Evolutionary conservation across 2,888 invertebrate species (phyloP).

Genomic region (Oasisia sp.): DNA sequence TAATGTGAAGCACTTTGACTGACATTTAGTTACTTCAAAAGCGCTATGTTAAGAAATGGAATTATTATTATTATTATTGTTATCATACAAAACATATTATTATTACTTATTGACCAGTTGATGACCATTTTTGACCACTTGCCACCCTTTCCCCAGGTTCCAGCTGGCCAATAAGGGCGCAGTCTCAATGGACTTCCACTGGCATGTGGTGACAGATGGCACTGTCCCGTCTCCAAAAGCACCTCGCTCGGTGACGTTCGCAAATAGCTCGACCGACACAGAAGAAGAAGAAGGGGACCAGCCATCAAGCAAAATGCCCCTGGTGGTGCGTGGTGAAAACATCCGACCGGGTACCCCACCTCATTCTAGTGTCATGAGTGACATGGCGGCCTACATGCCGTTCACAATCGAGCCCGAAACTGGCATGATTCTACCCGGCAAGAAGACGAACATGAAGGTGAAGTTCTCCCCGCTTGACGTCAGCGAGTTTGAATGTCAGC

Average conservation of each 20-base stretch:
- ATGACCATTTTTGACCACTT: neutral
- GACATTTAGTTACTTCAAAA: too few relatives aligned
- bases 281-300: conserved; percentile 42
- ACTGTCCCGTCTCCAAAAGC: conserved; percentile 40
- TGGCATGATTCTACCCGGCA: conserved; percentile 60
- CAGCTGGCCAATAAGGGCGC: conserved; percentile 58
- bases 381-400: conserved; percentile 56
- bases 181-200: conserved; percentile 61
- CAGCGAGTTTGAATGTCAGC: conserved; percentile 61
- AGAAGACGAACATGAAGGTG: conserved; percentile 54
- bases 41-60: too few relatives aligned
- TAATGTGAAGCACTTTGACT: too few relatives aligned
- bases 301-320: conserved; percentile 34
- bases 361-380: conserved; percentile 47
- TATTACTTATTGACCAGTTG: neutral
- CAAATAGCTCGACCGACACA: conserved; percentile 41
- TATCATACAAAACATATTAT: too few relatives aligned
- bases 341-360: conserved; percentile 42
- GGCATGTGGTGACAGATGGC: conserved; percentile 63
- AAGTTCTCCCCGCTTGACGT: conserved; percentile 64
- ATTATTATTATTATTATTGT: too few relatives aligned
- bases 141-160: conserved; percentile 46
- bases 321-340: conserved; percentile 32
- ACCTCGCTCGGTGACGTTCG: conserved; percentile 58
- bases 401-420: conserved; percentile 62